phyloP scores from a whole-genome alignment of 2,888 invertebrate genomes.

The Lithophane ornitopus region DNA sequence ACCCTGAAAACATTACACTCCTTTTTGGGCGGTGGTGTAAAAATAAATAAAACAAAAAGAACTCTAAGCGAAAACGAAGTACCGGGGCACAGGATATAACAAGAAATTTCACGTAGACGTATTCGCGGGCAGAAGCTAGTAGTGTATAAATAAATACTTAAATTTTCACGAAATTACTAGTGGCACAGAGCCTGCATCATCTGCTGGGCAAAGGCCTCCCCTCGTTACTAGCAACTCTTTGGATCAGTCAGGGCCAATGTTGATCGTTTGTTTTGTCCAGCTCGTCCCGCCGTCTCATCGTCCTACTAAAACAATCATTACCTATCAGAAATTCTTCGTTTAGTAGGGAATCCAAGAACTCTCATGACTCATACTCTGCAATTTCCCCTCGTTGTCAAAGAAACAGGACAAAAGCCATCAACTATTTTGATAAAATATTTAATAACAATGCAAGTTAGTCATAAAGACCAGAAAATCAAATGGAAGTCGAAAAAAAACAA shows the following conservation, averaged over 20 bases:
- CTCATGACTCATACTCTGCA: neutral
- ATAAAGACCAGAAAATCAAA: slow-evolving; percentile 55
- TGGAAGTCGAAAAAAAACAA: slow-evolving; percentile 74
- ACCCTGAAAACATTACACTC: too few species aligned
- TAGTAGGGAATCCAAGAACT: neutral
- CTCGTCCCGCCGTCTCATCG: neutral
- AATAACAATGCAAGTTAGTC: slow-evolving; percentile 43
- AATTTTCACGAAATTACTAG: neutral
- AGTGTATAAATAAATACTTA: neutral
- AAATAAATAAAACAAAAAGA: too few species aligned
- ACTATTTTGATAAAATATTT: slow-evolving; percentile 37
- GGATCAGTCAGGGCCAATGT: neutral
- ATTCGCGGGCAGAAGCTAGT: too few species aligned
- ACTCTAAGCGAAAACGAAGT: too few species aligned
- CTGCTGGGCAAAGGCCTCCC: too few species aligned
- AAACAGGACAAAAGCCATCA: slow-evolving; percentile 22
- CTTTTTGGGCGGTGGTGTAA: too few species aligned
- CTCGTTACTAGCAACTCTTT: neutral
- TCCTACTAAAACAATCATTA: neutral
- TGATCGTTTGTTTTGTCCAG: neutral
- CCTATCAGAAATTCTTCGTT: too few species aligned
- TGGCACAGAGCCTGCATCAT: neutral
- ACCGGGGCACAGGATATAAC: too few species aligned
- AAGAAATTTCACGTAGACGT: too few species aligned
- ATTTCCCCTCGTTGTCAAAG: neutral